Conservation (phyloP, 2,113 vertebrate genomes). For the Nestor notabilis region DNA sequence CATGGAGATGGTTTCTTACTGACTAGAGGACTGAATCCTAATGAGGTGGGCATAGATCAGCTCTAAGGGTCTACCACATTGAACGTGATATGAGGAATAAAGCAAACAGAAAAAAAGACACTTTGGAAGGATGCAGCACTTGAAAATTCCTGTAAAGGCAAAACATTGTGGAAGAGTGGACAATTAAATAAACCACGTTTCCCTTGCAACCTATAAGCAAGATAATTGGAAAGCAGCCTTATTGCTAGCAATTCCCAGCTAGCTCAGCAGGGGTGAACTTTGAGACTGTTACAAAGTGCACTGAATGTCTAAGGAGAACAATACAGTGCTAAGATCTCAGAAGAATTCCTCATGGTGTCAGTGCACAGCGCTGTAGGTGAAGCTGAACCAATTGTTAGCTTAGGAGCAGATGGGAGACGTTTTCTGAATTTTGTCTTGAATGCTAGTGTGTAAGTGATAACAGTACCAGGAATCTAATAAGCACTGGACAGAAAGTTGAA, state of each 20-base stretch:
- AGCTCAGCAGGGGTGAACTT: background rate
- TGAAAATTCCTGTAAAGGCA: background rate
- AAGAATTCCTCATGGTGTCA: background rate
- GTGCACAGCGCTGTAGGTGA: rapidly evolving
- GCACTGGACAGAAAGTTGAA: background rate
- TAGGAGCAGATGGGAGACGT: background rate
- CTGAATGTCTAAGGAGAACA: background rate
- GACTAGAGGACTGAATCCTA: background rate
- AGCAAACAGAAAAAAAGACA: background rate
- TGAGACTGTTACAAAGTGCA: background rate
- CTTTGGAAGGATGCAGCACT: background rate
- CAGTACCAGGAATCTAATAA: background rate
- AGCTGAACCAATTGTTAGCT: background rate
- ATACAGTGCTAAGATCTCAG: background rate
- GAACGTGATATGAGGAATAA: background rate
- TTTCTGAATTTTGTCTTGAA: background rate
- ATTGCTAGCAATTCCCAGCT: background rate
- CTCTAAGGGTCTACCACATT: background rate
- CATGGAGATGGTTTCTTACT: background rate
- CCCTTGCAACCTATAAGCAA: background rate
- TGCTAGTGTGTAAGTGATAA: rapidly evolving
- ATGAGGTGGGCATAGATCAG: background rate
- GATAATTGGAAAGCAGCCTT: background rate
- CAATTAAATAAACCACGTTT: background rate
- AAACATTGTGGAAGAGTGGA: background rate